Evolutionary conservation across 2,113 vertebrate genomes (phyloP), one percentile per base, ranked within the genome.

Genomic region (Bostrychus sinensis): DNA sequence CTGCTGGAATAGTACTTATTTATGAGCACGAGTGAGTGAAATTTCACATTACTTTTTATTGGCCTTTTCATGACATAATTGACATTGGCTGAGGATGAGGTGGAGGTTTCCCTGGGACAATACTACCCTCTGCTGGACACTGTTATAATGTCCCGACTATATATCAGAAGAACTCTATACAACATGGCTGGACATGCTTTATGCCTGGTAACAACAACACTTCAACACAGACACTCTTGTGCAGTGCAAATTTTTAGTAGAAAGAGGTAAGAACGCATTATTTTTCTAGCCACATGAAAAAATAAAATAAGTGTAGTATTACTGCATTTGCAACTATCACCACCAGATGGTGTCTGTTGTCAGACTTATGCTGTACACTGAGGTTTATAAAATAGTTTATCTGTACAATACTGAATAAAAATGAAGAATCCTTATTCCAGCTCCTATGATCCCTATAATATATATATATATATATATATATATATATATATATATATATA

Each of bases 41-140:
- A n/a, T n/a, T n/a, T n/a, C n/a, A n/a, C n/a, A n/a, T 10, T 43
- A 34, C 32, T 26, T 28, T 51, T 12, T 19, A 22, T 4, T 17
- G 6, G 7, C 8, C 8, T 30, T 25, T n/a, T 16, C 25, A 13
- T 17, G 7, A 30, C 48, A 51, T 4, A 5, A 12, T 48, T 20
- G 7, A 45, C 17, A 11, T 11, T 22, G 42, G 4, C 19, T 26
- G 12, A 39, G 8, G 30, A 39, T 16, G 14, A 58, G 46, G 38
- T 50, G 66, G 9, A 0, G 32, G 19, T 36, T 73, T 72, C 22
- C 16, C 72, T 37, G 32, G 66, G 30, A 48, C 41, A 63, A 86
- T 62, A 81, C 80, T 78, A 14, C 80, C 82, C 78, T 77, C 89
- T 90, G 67, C 77, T 86, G 89, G 89, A 48, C 53, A 32, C 5